Base-by-base conservation (phyloP, 1,140 invertebrate genomes). In the Neuroterus valhalla region DNA sequence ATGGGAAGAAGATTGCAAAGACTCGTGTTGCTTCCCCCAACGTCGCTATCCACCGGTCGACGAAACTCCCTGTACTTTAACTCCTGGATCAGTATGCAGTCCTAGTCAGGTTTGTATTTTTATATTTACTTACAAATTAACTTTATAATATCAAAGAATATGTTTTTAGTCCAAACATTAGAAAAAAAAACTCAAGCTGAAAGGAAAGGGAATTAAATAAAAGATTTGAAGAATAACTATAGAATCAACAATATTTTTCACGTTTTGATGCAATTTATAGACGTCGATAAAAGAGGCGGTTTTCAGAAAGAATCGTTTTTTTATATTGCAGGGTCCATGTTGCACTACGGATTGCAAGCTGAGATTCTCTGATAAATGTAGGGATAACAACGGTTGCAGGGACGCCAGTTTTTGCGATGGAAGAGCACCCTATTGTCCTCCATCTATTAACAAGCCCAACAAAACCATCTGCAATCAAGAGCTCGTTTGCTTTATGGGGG, bases 401-500 rank as follows among this genome's bases (percentile, higher is more conserved):
- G 95, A 96, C 85, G 93, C 96, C 0, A 96, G 96, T 82, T 96
- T 94, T 89, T 99, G 98, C 89, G 94, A 97, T 89, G 96, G 96
- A 5, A 90, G 93, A 44, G 92, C 94, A 26, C 94, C 97, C 3
- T 92, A 94, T 78, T 98, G 97, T 91, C 97, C 97, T 17, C 93
- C 95, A n/a, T 97, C 96, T 48, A 93, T 94, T 44, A 96, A 97
- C 88, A 98, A 97, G 87, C 95, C 96, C 14, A 98, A 98, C 90
- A 96, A 97, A 86, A 98, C 97, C 14, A 94, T 97, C 75, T 98
- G 97, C 90, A 97, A 98, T 89, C 94, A 96, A 84, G 96, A 97
- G 85, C 95, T 96, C 85, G 97, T 98, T 45, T 98, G 97, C 87
- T 98, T 96, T 84, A 97, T 98, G 95, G 97, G 97, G 78, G 96